A percentile compares a stretch with the other conserved stretches of the same genome.
These are phyloP conservation scores for Hoplostethus mediterraneus DNA, from an alignment of 2,797 vertebrate species.

Conservation along the genomic window DNA sequence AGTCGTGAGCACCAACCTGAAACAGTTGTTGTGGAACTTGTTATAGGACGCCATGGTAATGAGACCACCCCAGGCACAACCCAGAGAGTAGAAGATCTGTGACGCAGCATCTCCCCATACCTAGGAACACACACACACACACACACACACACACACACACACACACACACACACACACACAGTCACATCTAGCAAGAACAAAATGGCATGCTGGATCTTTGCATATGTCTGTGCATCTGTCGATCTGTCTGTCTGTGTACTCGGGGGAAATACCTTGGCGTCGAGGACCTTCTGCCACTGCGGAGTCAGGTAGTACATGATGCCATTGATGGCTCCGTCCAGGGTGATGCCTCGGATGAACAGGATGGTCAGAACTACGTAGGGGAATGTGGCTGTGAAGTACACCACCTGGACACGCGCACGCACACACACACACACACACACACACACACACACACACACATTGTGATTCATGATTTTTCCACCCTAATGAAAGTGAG, in stretches of 20 bases:
- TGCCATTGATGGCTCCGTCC: constrained; percentile 94
- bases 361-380: constrained; percentile 96
- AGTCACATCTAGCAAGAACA: neutral
- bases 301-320: constrained; percentile 97
- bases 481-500: too few relatives aligned
- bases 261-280: constrained; percentile 89
- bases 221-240: neutral
- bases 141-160: constrained; percentile 21
- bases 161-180: constrained; percentile 1
- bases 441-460: constrained; percentile 8
- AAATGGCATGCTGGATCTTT: neutral
- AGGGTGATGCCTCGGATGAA: constrained; percentile 97
- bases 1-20: constrained; percentile 84
- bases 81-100: constrained; percentile 98
- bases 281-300: constrained; percentile 99
- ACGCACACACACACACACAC: constrained; percentile 16
- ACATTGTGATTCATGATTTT: neutral
- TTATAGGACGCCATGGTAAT: constrained; percentile 99
- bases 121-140: constrained; percentile 74
- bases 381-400: constrained; percentile 98
- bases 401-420: constrained; percentile 91
- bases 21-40: constrained; percentile 99
- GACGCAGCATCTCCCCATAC: constrained; percentile 99
- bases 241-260: neutral
- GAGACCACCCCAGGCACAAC: constrained; percentile 98